These are phyloP conservation scores for Horisme vitalbata DNA, from an alignment of 2,888 invertebrate species.

Conservation along the genomic window DNA sequence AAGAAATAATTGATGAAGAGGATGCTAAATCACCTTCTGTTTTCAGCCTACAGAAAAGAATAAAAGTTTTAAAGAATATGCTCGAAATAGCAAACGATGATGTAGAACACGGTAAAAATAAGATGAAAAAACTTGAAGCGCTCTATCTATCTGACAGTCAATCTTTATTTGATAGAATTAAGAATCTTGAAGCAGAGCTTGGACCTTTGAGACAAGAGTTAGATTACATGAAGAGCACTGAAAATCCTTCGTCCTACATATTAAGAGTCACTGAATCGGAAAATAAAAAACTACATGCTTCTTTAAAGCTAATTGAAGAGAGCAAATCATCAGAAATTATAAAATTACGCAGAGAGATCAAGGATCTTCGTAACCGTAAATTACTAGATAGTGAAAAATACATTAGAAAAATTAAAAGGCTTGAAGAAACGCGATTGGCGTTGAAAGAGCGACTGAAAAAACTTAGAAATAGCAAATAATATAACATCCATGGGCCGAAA, in stretches of 20 bases:
- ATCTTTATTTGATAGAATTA: conserved; percentile 8
- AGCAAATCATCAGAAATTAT: neutral
- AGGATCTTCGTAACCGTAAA: neutral
- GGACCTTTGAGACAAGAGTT: neutral
- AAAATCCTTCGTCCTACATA: neutral
- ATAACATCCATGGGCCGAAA: no score
- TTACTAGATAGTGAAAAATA: neutral
- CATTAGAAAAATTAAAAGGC: conserved; percentile 1
- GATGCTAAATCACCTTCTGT: neutral
- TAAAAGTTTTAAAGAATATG: conserved; percentile 4
- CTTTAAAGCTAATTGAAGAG: neutral
- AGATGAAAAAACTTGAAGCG: conserved; percentile 7
- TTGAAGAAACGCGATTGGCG: neutral
- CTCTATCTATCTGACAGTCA: conserved; percentile 10
- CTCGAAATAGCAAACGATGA: neutral
- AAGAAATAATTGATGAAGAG: neutral
- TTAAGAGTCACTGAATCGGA: conserved; percentile 1
- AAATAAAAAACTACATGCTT: conserved; percentile 1
- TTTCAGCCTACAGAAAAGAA: conserved; percentile 2
- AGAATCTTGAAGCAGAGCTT: conserved; percentile 5
- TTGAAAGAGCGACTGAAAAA: conserved; percentile 1
- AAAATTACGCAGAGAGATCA: no score
- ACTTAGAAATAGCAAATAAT: neutral
- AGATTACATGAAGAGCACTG: neutral
- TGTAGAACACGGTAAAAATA: conserved; percentile 1